Conservation (phyloP, 1,140 invertebrate species). For the Micrasema minimum region DNA sequence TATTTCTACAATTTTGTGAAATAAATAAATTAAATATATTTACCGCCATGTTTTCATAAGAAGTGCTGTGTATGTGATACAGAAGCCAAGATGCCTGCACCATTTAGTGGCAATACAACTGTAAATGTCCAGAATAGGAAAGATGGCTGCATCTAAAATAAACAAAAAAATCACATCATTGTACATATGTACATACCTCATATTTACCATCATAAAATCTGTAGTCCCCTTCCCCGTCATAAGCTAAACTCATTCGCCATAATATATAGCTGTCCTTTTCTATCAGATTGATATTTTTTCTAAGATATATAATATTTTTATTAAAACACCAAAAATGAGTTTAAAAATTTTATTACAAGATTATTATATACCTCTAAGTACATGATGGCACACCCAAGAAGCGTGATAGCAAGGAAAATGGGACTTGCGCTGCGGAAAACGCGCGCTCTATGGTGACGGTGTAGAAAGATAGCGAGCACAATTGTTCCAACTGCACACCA, state of each 20-base stretch:
- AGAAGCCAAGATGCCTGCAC: constrained; percentile 91
- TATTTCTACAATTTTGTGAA: too few relatives aligned
- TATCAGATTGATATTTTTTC: too few relatives aligned
- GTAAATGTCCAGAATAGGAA: constrained; percentile 82
- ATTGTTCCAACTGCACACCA: constrained; percentile 81
- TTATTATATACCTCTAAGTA: constrained; percentile 78
- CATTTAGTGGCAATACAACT: constrained; percentile 91
- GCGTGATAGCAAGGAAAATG: constrained; percentile 87
- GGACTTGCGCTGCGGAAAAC: constrained; percentile 92
- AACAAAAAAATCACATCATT: too few relatives aligned
- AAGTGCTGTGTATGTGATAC: constrained; percentile 89
- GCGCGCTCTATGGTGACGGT: constrained; percentile 82
- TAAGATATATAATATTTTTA: too few relatives aligned
- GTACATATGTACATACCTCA: too few relatives aligned
- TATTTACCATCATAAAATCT: too few relatives aligned
- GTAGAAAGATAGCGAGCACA: constrained; percentile 80
- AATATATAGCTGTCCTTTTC: too few relatives aligned
- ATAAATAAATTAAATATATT: too few relatives aligned
- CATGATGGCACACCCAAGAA: constrained; percentile 89
- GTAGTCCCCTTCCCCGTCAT: too few relatives aligned
- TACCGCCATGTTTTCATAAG: constrained; percentile 94
- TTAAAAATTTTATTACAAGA: too few relatives aligned
- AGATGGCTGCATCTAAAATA: constrained; percentile 87
- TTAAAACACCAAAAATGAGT: too few relatives aligned
- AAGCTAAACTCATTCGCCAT: too few relatives aligned